Evolutionary conservation across 2,888 invertebrate species (phyloP).

Genomic region (Tipula unca): DNA sequence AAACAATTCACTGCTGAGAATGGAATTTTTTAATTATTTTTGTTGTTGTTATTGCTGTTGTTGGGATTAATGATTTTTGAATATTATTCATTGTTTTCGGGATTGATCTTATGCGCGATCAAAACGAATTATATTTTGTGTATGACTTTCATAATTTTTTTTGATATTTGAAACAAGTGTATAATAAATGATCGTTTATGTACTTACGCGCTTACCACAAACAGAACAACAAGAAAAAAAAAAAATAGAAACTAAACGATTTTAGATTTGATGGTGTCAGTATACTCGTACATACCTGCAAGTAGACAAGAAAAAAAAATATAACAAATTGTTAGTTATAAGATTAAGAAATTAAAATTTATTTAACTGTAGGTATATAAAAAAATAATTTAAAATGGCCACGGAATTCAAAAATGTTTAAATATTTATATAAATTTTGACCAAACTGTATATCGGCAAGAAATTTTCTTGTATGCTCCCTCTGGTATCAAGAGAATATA

Average conservation of each 20-base stretch:
- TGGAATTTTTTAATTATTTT: constrained; percentile 14
- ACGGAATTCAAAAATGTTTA: background rate
- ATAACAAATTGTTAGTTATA: background rate
- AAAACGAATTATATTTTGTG: background rate
- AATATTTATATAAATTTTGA: background rate
- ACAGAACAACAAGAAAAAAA: background rate
- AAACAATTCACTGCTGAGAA: constrained; percentile 8
- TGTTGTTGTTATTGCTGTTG: too few species aligned
- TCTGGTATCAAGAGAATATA: too few species aligned
- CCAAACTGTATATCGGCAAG: background rate
- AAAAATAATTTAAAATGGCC: background rate
- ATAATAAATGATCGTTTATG: background rate
- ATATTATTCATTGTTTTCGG: constrained; percentile 8
- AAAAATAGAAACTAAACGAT: background rate
- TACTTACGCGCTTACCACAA: background rate
- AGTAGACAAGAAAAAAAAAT: background rate
- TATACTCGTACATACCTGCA: background rate
- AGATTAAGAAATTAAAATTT: background rate
- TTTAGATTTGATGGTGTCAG: background rate
- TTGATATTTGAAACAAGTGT: background rate
- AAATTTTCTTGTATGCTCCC: background rate
- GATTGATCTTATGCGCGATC: background rate
- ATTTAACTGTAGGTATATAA: too few species aligned
- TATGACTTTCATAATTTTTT: background rate
- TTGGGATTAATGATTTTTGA: constrained; percentile 8